phyloP scores from a whole-genome alignment of 1,140 invertebrate species.

The Halictus rubicundus region DNA sequence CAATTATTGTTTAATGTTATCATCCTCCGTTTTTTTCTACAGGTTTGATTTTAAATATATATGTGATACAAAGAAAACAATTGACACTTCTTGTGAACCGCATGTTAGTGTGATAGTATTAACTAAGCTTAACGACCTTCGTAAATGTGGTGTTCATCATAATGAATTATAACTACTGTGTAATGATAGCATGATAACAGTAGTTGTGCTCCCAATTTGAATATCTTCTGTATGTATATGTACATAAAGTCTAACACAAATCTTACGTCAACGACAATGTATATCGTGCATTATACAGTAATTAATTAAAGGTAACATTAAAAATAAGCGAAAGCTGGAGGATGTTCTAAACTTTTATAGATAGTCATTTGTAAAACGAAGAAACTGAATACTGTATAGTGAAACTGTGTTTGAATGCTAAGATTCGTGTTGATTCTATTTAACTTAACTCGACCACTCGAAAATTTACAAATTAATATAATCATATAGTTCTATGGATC shows the following conservation, averaged over 20 bases:
- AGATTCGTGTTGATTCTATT: conserved; percentile 41
- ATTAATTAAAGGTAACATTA: not conserved
- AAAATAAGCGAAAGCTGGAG: not conserved
- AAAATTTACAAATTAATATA: conserved; percentile 53
- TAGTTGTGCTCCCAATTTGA: conserved; percentile 54
- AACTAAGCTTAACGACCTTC: conserved; percentile 5
- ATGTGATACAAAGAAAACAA: not conserved
- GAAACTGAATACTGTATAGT: conserved; percentile 2
- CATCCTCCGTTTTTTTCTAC: not conserved
- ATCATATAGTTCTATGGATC: conserved; percentile 54
- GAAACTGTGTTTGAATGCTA: conserved; percentile 14
- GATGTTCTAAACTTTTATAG: not conserved
- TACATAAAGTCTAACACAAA: conserved; percentile 71
- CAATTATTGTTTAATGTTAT: conserved; percentile 51
- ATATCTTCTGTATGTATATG: conserved; percentile 69
- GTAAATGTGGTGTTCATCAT: conserved; percentile 18
- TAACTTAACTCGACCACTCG: conserved; percentile 48
- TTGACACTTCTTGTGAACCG: not conserved
- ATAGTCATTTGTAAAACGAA: conserved; percentile 20
- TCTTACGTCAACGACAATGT: conserved; percentile 37
- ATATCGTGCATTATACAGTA: conserved; percentile 35
- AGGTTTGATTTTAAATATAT: too few relatives aligned
- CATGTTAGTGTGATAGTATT: conserved; percentile 2
- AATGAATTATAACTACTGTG: conserved; percentile 26
- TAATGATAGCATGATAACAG: conserved; percentile 57